Evolutionary conservation across 2,113 vertebrate species (phyloP), one percentile per base, ranked within the genome.

Genomic region (Galeopterus variegatus): DNA sequence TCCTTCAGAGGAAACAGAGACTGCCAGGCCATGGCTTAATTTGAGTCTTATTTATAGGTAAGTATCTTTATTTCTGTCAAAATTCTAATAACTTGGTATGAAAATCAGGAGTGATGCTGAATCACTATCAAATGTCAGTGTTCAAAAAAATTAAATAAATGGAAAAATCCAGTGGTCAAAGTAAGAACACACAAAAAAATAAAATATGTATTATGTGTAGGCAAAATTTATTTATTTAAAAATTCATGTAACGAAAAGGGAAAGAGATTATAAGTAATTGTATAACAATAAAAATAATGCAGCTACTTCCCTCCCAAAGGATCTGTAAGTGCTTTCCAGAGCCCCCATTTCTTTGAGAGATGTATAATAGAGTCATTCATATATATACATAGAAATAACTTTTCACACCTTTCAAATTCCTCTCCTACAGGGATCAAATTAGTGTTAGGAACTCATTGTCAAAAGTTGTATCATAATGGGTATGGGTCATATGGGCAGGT

Each of bases 131-230:
- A 50, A 93, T 73, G 36, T 84, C 90, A 60, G 26, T 75, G 33
- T 62, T 92, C 83, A 96, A 96, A 91, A 94, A 28, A 23, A 56
- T 45, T 48, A 56, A 93, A 72, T 95, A n/a, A 77, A 70, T 90
- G 62, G 54, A 36, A 88, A 85, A 85, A 85, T 31, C 76, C 94
- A 80, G 19, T 65, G 50, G 41, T 41, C 87, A 98, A 96, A 94
- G 72, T 93, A 75, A 92, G 36, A 60, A 64, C 48, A 10, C 28
- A 56, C 41, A 41, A 41, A 85, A 92, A 75, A 91, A 84, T 88
- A 81, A 94, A 86, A 56, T 62, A 62, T 54, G 21, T 65, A 31
- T 79, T 75, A 87, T 6, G 3, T 21, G 28, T 17, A 93, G 79
- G 54, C 31, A 81, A 86, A 56, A 76, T 50, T 77, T 95, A 50